Percentiles rank a stretch among this genome's conserved stretches.
phyloP scores from a whole-genome alignment of 2,888 invertebrate species.

The Malacosoma neustria region DNA sequence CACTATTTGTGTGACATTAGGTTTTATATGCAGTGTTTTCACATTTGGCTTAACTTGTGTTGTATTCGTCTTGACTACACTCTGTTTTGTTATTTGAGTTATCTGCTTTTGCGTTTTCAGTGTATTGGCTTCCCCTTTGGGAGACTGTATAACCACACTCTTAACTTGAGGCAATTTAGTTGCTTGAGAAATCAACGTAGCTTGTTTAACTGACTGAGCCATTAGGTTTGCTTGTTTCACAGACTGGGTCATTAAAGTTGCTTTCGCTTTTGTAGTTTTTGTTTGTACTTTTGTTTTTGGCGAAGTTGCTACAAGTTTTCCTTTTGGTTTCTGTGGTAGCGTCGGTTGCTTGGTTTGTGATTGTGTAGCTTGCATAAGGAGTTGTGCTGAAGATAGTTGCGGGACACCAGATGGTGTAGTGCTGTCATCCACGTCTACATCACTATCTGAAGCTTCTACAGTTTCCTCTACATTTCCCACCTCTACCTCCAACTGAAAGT shows the following conservation, averaged over 20 bases:
- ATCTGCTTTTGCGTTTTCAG: constrained; percentile 4
- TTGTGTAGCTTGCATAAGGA: constrained; percentile 52
- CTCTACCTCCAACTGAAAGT: constrained; percentile 39
- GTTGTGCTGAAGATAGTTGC: constrained; percentile 52
- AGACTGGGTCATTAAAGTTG: constrained; percentile 33
- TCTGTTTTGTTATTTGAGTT: constrained; percentile 5
- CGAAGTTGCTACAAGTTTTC: constrained; percentile 31
- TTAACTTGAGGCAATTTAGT: constrained; percentile 3
- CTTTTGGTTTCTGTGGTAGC: constrained; percentile 22
- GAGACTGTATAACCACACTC: constrained; percentile 6
- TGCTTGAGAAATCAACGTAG: constrained; percentile 13
- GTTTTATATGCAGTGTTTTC: neutral
- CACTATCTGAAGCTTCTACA: constrained; percentile 54
- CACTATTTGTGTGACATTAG: neutral
- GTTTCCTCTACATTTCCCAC: constrained; percentile 39
- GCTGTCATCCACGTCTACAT: constrained; percentile 60
- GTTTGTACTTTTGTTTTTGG: constrained; percentile 25
- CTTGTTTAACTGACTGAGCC: constrained; percentile 33
- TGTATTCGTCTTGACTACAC: constrained; percentile 8
- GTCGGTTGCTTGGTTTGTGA: constrained; percentile 24
- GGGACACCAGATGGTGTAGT: constrained; percentile 23
- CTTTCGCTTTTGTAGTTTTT: constrained; percentile 12
- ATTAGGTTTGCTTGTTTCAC: constrained; percentile 39
- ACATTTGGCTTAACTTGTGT: constrained; percentile 8
- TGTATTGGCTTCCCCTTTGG: constrained; percentile 14